Base-by-base conservation (phyloP, 2,113 vertebrate species). In the Atractosteus spatula region DNA sequence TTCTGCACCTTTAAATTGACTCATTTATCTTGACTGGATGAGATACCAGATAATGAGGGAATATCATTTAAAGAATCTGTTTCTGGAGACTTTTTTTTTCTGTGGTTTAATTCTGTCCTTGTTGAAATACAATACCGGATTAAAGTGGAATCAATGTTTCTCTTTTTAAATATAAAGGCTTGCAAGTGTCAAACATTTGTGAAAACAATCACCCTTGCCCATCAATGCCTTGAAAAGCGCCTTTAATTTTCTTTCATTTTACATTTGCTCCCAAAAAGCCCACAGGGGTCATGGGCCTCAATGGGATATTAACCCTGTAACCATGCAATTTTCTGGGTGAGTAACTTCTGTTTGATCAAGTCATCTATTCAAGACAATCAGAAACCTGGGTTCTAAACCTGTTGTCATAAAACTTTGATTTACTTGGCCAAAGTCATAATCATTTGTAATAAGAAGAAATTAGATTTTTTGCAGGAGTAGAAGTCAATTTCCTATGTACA, bases 21-120 rank as follows among this genome's bases (percentile, higher is more conserved):
- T 89, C 70, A 71, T 87, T 87, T 78, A 77, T 90, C 89, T 77
- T 85, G 62, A 89, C 82, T 83, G 84, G 77, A 79, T 80, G 59
- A 76, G 17, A 59, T 71, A 71, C 10, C 41, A 4, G 80, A 84
- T 84, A 80, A 82, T 72, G 68, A 62, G 12, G 8, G 66, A 77
- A 3, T 73, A 80, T 84, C 1, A 55, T 2, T 82, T 11, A 57
- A 47, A 77, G 73, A 73, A 17, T 57, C 64, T 12, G 72, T 47
- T 17, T 67, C 62, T 57, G 13, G 17, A 54, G 4, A 14, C 47
- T 66, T 71, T 79, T 81, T 78, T 78, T 86, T 76, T 65, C 2
- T 14, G 56, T 41, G 10, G 41, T 42, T 56, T 12, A 57, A 70
- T 70, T 70, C 70, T 43, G 55, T 62, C 16, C 44, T 4, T 55